A percentile compares a stretch with the other conserved stretches of the same genome.
Conservation (phyloP, 2,113 vertebrate species). For the Lepidothrix coronata region DNA sequence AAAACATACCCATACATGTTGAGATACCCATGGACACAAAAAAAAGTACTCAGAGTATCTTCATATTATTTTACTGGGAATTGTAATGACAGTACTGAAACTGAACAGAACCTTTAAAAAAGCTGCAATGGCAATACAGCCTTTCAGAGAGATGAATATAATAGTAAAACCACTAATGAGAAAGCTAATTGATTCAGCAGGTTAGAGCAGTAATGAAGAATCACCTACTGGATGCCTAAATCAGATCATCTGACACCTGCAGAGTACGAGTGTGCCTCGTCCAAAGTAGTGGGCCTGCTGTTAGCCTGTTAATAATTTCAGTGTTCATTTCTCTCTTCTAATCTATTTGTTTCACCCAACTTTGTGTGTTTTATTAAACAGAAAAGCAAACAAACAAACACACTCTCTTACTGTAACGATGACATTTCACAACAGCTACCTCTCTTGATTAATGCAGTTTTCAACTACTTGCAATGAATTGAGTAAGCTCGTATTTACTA, state of each 20-base stretch:
- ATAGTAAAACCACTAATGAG: not conserved
- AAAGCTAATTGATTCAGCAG: constrained; percentile 51
- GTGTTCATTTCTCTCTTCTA: constrained; percentile 39
- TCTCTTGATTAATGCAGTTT: not conserved
- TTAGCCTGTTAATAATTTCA: constrained; percentile 27
- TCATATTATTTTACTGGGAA: not conserved
- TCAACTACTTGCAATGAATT: not conserved
- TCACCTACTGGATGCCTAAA: constrained; percentile 34
- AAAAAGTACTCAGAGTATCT: not conserved
- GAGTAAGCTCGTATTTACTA: not conserved
- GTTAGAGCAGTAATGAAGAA: constrained; percentile 54
- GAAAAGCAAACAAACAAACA: constrained; percentile 30
- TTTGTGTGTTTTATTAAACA: constrained; percentile 29
- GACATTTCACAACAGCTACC: constrained; percentile 13
- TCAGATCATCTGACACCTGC: constrained; percentile 59
- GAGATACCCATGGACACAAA: not conserved
- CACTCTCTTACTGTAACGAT: not conserved
- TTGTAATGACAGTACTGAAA: rapidly evolving
- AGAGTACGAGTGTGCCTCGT: not conserved
- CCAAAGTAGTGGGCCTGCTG: constrained; percentile 32
- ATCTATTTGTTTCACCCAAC: constrained; percentile 34
- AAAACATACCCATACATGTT: not conserved
- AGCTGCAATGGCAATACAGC: not conserved
- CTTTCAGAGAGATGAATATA: not conserved
- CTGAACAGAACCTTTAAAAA: not conserved